Percentiles rank a stretch among this genome's conserved stretches.
Conservation (phyloP, 1,140 invertebrate genomes). For the Bombus waltoni region DNA sequence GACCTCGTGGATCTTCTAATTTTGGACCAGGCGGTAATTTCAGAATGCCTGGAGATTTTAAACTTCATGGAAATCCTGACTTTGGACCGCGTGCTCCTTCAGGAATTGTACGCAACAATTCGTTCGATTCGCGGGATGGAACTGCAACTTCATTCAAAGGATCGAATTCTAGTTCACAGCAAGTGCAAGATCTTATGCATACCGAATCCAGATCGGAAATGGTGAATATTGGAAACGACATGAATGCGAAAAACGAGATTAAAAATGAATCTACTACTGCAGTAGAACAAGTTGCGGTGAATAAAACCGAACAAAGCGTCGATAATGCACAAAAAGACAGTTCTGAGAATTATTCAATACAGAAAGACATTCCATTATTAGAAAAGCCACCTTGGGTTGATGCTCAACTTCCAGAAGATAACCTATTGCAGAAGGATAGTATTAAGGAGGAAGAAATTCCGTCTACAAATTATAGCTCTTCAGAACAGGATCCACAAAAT, state of each 20-base stretch:
- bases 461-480: slow-evolving; percentile 3
- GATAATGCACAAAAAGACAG: slow-evolving; percentile 24
- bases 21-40: slow-evolving; percentile 17
- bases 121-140: slow-evolving; percentile 23
- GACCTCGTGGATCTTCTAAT: slow-evolving; percentile 19
- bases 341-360: slow-evolving; percentile 9
- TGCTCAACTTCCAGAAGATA: slow-evolving; percentile 55
- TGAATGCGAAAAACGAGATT: background rate
- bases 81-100: slow-evolving; percentile 35
- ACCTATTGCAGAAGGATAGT: slow-evolving; percentile 34
- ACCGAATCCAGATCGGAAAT: slow-evolving; percentile 1
- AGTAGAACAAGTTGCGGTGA: slow-evolving; percentile 33
- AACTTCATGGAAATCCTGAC: slow-evolving; percentile 31
- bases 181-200: slow-evolving; percentile 25
- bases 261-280: slow-evolving; percentile 6
- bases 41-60: slow-evolving; percentile 57
- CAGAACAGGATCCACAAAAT: slow-evolving; percentile 23
- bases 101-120: slow-evolving; percentile 54
- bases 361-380: slow-evolving; percentile 47
- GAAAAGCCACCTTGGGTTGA: slow-evolving; percentile 72
- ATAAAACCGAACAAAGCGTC: slow-evolving; percentile 32
- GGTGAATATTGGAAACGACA: background rate
- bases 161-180: slow-evolving; percentile 23
- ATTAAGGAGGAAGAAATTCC: slow-evolving; percentile 22
- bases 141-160: slow-evolving; percentile 26